Evolutionary conservation across 2,113 vertebrate genomes (phyloP), one percentile per base, ranked within the genome.

Genomic region (Gadus macrocephalus): DNA sequence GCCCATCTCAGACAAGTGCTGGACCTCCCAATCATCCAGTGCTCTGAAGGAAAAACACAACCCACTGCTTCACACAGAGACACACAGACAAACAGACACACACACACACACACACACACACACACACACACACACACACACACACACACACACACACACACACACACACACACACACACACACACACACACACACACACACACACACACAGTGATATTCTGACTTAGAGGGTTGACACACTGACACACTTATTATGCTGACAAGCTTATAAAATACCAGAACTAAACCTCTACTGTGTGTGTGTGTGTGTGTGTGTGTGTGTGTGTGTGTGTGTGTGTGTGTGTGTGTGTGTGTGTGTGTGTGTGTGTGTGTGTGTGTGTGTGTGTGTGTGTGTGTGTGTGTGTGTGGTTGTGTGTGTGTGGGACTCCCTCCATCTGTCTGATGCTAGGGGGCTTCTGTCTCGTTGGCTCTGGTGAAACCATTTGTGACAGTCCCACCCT

Each of bases 341-440:
- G n/a, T n/a, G n/a, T n/a, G n/a, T n/a, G n/a, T n/a, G n/a, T n/a
- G n/a, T n/a, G n/a, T n/a, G n/a, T n/a, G n/a, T n/a, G n/a, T n/a
- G n/a, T n/a, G n/a, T n/a, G 20, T 20, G 20, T 20, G 20, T 20
- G 20, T 20, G 20, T 20, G 20, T 20, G 20, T 35, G 28, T 25
- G 61, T 67, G 65, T 38, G 25, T 42, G 62, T 73, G 58, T 67
- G 27, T 67, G 66, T 56, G 66, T 56, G 27, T 35, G 28, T 25
- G 61, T 67, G 65, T 38, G 25, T 42, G 62, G 58, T 53, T 73
- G 58, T 67, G 27, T 67, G 66, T 56, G 66, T 56, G 27, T 22
- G 63, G 64, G 62, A 38, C 4, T 53, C 59, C 31, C 70, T 81
- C 77, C 77, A 81, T 83, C 80, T 84, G 85, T 42, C 67, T 70